Evolutionary conservation across 2,113 vertebrate genomes (phyloP).

Genomic region (Cranoglanis bouderius): DNA sequence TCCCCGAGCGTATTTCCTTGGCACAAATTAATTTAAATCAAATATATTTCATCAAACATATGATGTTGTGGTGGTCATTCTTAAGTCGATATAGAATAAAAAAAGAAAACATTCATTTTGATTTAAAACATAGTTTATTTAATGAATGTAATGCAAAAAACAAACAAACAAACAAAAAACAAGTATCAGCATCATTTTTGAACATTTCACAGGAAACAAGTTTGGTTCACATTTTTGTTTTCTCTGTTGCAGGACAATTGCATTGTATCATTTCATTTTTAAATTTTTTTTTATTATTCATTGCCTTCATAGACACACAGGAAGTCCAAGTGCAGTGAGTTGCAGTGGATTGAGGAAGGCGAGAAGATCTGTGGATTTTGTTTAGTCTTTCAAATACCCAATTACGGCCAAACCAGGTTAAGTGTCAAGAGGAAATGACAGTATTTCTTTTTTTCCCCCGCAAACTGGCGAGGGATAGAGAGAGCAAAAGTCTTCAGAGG

Average conservation of each 20-base stretch:
- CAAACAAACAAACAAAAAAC: background rate
- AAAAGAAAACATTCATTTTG: background rate
- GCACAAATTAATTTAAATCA: background rate
- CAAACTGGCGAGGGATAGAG: slow-evolving; percentile 28
- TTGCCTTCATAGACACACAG: slow-evolving; percentile 62
- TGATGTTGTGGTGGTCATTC: background rate
- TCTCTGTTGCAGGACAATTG: slow-evolving; percentile 50
- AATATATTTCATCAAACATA: background rate
- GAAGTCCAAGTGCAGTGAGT: slow-evolving; percentile 61
- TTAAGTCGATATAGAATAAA: background rate
- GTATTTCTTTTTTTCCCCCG: background rate
- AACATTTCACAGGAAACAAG: slow-evolving; percentile 64
- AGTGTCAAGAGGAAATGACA: background rate
- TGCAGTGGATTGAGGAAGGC: background rate
- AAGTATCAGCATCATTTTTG: slow-evolving; percentile 27
- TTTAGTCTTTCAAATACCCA: slow-evolving; percentile 10
- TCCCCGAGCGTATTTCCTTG: too few relatives aligned
- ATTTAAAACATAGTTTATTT: slow-evolving; percentile 33
- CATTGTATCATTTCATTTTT: slow-evolving; percentile 27
- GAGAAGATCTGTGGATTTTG: background rate
- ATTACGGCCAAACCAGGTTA: background rate
- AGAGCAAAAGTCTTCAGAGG: slow-evolving; percentile 1
- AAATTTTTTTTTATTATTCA: too few relatives aligned
- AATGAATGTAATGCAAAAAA: slow-evolving; percentile 25
- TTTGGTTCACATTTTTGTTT: slow-evolving; percentile 67